phyloP scores from a whole-genome alignment of 2,797 vertebrate genomes.

The Malurus splendens region DNA sequence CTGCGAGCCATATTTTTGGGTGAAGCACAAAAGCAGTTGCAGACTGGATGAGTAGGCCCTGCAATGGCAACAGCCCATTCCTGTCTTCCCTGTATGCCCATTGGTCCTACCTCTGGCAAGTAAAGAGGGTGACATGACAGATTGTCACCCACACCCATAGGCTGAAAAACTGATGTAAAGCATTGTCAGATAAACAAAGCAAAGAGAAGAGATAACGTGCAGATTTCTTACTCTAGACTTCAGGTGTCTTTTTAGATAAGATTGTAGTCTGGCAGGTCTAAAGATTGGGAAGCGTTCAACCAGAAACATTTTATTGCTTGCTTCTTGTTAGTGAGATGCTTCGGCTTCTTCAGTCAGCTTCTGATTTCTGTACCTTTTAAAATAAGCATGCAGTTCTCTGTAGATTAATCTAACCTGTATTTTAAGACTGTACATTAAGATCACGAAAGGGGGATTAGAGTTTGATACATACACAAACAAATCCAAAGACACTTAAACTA shows the following conservation, averaged over 20 bases:
- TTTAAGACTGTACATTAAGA: neutral
- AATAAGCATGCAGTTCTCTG: neutral
- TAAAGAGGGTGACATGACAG: neutral
- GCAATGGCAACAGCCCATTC: neutral
- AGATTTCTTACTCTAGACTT: neutral
- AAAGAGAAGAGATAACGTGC: neutral
- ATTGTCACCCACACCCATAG: rapidly evolving
- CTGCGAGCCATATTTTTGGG: neutral
- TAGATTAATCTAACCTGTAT: neutral
- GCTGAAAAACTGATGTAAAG: neutral
- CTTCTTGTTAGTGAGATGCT: neutral
- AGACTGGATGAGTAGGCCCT: neutral
- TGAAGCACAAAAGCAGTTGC: neutral
- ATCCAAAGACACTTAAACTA: neutral
- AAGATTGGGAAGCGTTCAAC: neutral
- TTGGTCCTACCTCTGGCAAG: neutral
- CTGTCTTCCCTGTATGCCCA: neutral
- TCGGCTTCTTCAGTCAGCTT: neutral
- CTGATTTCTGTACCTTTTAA: neutral
- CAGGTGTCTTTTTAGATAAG: neutral
- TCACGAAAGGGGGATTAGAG: neutral
- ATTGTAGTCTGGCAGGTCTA: neutral
- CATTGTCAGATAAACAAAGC: neutral
- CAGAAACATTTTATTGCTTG: neutral
- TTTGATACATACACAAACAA: neutral